Percentiles rank a stretch among this genome's conserved stretches.
phyloP scores from a whole-genome alignment of 2,797 vertebrate genomes.

The Notolepis coatsorum region DNA sequence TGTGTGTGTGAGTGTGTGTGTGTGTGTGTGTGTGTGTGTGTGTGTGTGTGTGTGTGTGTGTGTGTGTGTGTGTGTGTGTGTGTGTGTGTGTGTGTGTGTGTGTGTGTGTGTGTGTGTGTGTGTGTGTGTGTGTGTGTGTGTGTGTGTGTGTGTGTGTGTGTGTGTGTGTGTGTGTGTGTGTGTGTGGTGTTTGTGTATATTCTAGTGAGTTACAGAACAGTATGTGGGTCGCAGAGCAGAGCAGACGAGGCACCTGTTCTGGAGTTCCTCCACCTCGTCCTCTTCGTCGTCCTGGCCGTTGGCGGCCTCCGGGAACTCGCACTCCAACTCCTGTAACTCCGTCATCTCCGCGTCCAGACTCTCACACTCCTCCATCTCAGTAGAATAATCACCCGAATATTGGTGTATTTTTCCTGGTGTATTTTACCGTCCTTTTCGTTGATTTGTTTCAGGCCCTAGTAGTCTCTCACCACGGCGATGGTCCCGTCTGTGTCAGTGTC shows the following conservation, averaged over 20 bases:
- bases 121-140: no score
- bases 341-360: conserved; percentile 75
- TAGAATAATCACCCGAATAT: conserved; percentile 67
- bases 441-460: conserved; percentile 60
- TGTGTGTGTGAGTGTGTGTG: no score
- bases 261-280: conserved; percentile 85
- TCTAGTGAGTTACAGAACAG: conserved; percentile 2
- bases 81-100: no score
- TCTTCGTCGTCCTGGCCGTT: conserved; percentile 76
- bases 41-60: no score
- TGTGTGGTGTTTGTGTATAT: not conserved
- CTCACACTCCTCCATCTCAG: conserved; percentile 73
- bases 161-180: no score
- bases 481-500: conserved; percentile 82
- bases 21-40: no score
- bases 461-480: conserved; percentile 73
- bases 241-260: conserved; percentile 80
- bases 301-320: conserved; percentile 64
- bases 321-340: conserved; percentile 75
- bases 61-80: no score
- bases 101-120: no score
- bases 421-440: conserved; percentile 45
- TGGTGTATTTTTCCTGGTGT: conserved; percentile 38
- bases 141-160: no score
- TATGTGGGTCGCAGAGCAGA: not conserved